Percentiles rank a stretch among this genome's conserved stretches.
These are phyloP conservation scores for Pristionchus mayeri DNA, from an alignment of 2,888 invertebrate species.

Conservation along the genomic window DNA sequence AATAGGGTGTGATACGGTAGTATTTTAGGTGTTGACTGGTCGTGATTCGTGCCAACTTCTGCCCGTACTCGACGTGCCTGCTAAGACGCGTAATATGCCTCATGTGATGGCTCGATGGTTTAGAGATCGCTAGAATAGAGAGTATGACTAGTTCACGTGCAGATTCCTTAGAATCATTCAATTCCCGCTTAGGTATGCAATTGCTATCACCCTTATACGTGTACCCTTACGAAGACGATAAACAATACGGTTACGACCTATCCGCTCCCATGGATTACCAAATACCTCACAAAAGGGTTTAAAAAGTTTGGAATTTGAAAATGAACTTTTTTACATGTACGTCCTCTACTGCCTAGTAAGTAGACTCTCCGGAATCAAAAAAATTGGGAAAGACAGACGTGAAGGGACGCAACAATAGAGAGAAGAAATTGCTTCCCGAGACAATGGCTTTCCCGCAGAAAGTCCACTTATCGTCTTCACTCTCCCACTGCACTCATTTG, in stretches of 20 bases:
- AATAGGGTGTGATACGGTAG: background rate
- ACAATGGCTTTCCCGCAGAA: background rate
- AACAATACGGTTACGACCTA: conserved; percentile 13
- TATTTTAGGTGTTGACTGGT: background rate
- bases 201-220: background rate
- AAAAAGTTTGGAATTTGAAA: no score
- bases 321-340: no score
- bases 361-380: background rate
- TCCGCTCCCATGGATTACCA: no score
- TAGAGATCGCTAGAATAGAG: background rate
- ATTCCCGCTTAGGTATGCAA: conserved; percentile 6
- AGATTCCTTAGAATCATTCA: background rate
- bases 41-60: background rate
- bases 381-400: background rate
- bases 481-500: background rate
- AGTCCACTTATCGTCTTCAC: background rate
- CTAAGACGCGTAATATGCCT: background rate
- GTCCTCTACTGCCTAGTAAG: background rate
- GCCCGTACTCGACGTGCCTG: conserved; percentile 39
- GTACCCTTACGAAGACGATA: background rate
- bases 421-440: no score
- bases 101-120: conserved; percentile 33
- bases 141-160: no score
- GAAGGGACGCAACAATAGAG: background rate
- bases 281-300: no score